Conservation (phyloP, 2,113 vertebrate genomes). For the Cyanoramphus novaezelandiae region DNA sequence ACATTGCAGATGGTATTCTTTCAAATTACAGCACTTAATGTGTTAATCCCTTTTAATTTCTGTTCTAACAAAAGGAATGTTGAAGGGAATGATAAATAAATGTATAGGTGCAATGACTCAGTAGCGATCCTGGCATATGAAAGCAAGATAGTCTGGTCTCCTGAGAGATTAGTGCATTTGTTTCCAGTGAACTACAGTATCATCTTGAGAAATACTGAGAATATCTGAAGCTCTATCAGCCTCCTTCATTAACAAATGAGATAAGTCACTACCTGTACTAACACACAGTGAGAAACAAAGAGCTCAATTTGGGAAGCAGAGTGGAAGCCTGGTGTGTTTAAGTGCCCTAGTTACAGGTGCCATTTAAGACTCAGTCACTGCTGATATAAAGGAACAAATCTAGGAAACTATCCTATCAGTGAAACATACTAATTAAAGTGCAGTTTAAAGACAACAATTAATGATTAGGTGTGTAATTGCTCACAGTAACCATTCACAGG, state of each 20-base stretch:
- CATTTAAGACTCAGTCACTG: not conserved
- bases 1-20: not conserved
- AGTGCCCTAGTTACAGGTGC: not conserved
- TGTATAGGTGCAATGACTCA: not conserved
- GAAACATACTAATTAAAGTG: slow-evolving; percentile 7
- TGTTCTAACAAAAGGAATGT: not conserved
- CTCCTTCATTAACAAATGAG: not conserved
- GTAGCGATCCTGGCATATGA: not conserved
- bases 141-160: not conserved
- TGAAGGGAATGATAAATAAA: not conserved
- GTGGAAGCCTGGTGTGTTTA: not conserved
- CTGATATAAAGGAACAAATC: not conserved
- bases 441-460: not conserved
- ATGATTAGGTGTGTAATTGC: not conserved
- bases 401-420: not conserved
- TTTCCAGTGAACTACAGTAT: not conserved
- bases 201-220: not conserved
- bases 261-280: not conserved
- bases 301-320: not conserved
- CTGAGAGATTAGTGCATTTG: not conserved
- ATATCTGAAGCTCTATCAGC: not conserved
- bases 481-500: not conserved
- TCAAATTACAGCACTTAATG: not conserved
- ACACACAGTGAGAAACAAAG: not conserved
- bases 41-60: not conserved